Evolutionary conservation across 2,888 invertebrate genomes (phyloP), one percentile per base, ranked within the genome.

Genomic region (Diarsia dahlii): DNA sequence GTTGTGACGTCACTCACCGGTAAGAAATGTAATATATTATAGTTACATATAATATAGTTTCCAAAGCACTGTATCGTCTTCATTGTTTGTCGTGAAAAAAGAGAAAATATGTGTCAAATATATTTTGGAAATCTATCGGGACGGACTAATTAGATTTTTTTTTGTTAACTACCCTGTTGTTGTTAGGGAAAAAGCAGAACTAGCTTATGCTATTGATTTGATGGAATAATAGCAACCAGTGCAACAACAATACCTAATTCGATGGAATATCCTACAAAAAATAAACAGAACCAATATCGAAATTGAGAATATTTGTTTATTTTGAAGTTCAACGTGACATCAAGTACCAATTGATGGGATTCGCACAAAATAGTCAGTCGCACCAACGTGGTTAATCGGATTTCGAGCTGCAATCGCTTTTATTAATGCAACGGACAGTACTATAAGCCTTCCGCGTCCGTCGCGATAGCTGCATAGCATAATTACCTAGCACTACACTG

Each of bases 311-410:
- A 52, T 64, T 72, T 80, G 34, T 71, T 69, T 63, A 66, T 73
- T 79, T 81, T 78, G 71, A 76, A 80, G 83, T 84, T 64, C 74
- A 75, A 69, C 78, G 66, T 81, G 74, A 80, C 81, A 86, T 86
- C 87, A 87, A 89, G 86, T 86, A 88, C 83, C 85, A 83, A 87
- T 89, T 87, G 88, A 89, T 85, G 84, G 86, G 84, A 88, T 88
- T 84, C 86, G 89, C 80, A 86, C 88, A 87, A 89, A 89, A 91
- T 89, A 88, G 87, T 87, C 87, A 87, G 89, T 88, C 86, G 88
- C 85, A 89, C 87, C 84, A 86, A 85, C 87, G 84, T 87, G 86
- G 89, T 87, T 91, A 90, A 93, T 92, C 92, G 90, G 91, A 91
- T 93, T 92, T 84, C 84, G 86, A 87, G 78, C 81, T 87, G 86